Evolutionary conservation across 1,140 invertebrate genomes (phyloP).

Genomic region (Aricia agestis): DNA sequence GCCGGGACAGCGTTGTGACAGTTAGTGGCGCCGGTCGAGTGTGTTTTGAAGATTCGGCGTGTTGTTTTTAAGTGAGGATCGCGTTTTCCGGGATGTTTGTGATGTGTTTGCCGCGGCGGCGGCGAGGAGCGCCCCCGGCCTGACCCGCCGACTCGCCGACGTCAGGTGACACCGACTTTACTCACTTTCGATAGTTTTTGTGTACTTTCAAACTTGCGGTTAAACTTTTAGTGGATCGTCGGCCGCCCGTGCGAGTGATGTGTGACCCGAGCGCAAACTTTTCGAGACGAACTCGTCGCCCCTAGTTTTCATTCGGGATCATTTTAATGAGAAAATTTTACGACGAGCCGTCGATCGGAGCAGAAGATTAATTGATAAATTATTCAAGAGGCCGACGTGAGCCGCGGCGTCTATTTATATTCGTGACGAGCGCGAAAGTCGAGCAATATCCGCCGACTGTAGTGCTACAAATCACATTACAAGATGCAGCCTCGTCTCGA

Average conservation of each 20-base stretch:
- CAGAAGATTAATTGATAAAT: background rate
- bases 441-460: background rate
- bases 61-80: constrained; percentile 68
- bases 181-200: constrained; percentile 55
- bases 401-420: background rate
- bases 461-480: background rate
- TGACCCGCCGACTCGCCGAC: constrained; percentile 30
- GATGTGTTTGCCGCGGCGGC: background rate
- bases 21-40: constrained; percentile 45
- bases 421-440: background rate
- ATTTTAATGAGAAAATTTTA: background rate
- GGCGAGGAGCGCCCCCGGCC: no score
- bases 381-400: background rate
- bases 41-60: constrained; percentile 61
- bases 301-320: background rate
- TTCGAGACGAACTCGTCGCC: background rate
- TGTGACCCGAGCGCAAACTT: background rate
- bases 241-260: background rate
- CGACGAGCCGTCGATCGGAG: background rate
- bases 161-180: constrained; percentile 58
- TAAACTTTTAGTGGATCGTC: constrained; percentile 26
- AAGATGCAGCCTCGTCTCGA: background rate
- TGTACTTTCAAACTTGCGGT: constrained; percentile 53
- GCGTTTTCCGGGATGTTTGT: constrained; percentile 31
- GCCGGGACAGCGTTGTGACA: constrained; percentile 51